phyloP scores from a whole-genome alignment of 2,797 vertebrate species.

The Heterohyrax brucei region DNA sequence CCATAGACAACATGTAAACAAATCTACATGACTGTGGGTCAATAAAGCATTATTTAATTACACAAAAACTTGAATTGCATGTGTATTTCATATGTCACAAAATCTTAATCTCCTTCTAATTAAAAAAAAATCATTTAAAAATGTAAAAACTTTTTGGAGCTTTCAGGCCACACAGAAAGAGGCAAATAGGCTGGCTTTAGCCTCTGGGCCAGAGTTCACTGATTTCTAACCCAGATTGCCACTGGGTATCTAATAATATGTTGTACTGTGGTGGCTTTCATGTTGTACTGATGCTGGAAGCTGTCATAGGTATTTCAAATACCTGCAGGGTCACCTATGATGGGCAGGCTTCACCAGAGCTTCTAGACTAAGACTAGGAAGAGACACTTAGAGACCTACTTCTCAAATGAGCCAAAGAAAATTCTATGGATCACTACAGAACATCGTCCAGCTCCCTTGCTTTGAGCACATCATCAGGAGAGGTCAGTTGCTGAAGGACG shows the following conservation, averaged over 20 bases:
- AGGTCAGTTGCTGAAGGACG: background rate
- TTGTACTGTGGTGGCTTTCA: background rate
- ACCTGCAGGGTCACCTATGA: background rate
- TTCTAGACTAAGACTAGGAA: background rate
- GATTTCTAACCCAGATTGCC: conserved; percentile 3
- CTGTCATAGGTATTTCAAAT: background rate
- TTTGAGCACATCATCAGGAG: background rate
- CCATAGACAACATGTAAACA: background rate
- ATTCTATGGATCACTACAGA: background rate
- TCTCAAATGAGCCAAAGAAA: background rate
- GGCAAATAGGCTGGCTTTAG: background rate
- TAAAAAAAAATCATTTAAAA: conserved; percentile 9
- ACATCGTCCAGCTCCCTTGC: background rate
- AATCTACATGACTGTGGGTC: background rate
- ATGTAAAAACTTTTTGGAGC: background rate
- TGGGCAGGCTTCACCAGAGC: background rate
- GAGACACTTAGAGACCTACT: background rate
- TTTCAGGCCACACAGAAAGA: background rate
- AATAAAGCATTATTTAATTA: conserved; percentile 50
- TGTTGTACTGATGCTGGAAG: background rate
- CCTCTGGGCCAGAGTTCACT: background rate
- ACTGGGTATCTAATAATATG: background rate
- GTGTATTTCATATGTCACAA: conserved; percentile 5
- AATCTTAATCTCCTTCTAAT: conserved; percentile 31
- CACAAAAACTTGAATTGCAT: conserved; percentile 65